Conservation (phyloP, 2,888 invertebrate species). For the Drosophila neoperkinsi region DNA sequence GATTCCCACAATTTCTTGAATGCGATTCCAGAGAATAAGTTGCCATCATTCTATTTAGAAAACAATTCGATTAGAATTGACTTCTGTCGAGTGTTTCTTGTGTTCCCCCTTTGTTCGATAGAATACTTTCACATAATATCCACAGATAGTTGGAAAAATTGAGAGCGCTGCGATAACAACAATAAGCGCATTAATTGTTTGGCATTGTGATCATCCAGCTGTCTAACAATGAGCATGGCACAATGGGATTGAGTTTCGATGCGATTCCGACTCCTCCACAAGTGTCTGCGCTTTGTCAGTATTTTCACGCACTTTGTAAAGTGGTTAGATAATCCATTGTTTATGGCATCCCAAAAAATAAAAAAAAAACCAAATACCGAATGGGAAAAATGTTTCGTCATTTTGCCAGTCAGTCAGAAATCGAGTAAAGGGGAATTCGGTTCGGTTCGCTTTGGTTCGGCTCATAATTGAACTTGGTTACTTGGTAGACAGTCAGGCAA, state of each 20-base stretch:
- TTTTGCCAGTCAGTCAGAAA: slow-evolving; percentile 55
- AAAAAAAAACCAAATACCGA: slow-evolving; percentile 19
- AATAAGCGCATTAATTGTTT: slow-evolving; percentile 79
- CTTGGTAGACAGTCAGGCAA: slow-evolving; percentile 55
- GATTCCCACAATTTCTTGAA: slow-evolving; percentile 74
- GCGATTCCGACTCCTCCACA: slow-evolving; percentile 65
- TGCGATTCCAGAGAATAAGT: slow-evolving; percentile 61
- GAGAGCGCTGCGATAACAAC: slow-evolving; percentile 56
- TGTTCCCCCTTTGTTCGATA: slow-evolving; percentile 12
- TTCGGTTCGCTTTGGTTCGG: slow-evolving; percentile 47
- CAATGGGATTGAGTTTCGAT: slow-evolving; percentile 58
- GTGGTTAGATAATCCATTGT: slow-evolving; percentile 83
- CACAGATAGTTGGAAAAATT: slow-evolving; percentile 40
- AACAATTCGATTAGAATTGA: slow-evolving; percentile 83
- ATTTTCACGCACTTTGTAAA: slow-evolving; percentile 75
- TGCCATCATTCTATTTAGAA: slow-evolving; percentile 66
- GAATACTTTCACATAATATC: slow-evolving; percentile 69
- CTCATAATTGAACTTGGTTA: slow-evolving; percentile 50
- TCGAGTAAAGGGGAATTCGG: slow-evolving; percentile 32
- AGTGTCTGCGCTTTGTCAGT: slow-evolving; percentile 66
- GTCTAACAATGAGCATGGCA: slow-evolving; percentile 51
- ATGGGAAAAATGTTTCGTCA: slow-evolving; percentile 72
- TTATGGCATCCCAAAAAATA: slow-evolving; percentile 44
- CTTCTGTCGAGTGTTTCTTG: slow-evolving; percentile 80
- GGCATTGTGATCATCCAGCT: slow-evolving; percentile 66